Evolutionary conservation across 2,113 vertebrate species (phyloP), one percentile per base, ranked within the genome.

Genomic region (Pteruthius melanotis): DNA sequence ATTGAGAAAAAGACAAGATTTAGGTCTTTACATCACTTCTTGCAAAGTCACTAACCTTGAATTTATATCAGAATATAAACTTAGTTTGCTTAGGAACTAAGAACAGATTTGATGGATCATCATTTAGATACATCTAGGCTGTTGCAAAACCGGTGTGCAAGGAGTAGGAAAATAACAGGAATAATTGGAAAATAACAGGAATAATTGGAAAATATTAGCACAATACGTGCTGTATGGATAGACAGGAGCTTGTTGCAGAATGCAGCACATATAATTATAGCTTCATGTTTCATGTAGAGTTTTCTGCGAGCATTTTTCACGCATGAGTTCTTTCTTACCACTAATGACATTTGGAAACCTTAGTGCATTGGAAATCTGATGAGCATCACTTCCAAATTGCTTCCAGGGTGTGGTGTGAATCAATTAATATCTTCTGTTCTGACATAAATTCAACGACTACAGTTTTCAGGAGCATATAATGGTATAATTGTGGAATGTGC

Each of bases 351-450:
- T n/a, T 93, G 81, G 68, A 91, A 97, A 76, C 45, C 26, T 1
- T 28, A 30, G 31, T 53, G 56, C 44, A 24, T 88, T 65, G 75
- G 33, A 75, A 88, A 83, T 56, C 49, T 63, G 56, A 84, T 14
- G 44, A 95, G 24, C 75, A 54, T 87, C 56, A 47, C 35, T 81
- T 94, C 76, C 76, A 95, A 75, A 92, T 84, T 84, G 53, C 71
- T 95, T 94, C 39, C 65, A 81, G 76, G 52, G 44, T 86, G 76
- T 79, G 57, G 45, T 82, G 30, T 65, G 61, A 92, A 83, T 95
- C 57, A 86, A 88, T 95, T 93, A 94, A 47, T 94, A 80, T 72
- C 23, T 87, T 83, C 75, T 77, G 27, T 75, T 83, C 56, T 93
- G 85, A 95, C 50, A 91, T 42, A 87, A 79, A 92, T 93, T 87